Base-by-base conservation (phyloP, 2,888 invertebrate species). In the Patella caerulea region DNA sequence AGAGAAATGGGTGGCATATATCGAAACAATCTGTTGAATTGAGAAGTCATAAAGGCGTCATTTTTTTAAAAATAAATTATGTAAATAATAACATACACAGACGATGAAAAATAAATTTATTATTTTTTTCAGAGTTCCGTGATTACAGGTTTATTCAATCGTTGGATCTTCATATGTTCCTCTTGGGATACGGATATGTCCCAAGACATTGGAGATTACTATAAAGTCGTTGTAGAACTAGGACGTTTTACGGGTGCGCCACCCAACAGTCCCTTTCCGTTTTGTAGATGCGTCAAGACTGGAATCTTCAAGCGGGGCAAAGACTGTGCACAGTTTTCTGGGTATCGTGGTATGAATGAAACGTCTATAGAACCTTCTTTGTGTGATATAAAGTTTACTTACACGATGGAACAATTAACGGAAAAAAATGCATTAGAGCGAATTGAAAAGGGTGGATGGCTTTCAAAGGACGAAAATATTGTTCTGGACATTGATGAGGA, bases 401-500 rank as follows among this genome's bases (percentile, higher is more conserved):
- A 85, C 12, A 78, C 80, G 1, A 72, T 81, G 2, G 84, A 85
- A 76, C 80, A 83, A 59, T 70, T 86, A 9, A 74, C 81, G 17
- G 86, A 87, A 72, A 71, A 74, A 5, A 45, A 76, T 7, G 85
- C 85, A 5, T 19, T 82, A 3, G 29, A 73, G 9, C 79, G 76
- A 54, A 77, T 83, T 12, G 65, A 70, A n/a, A 76, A 73, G 15
- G 65, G 73, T 4, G 77, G 79, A 17, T 81, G 78, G 77, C 59
- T 83, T 15, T 69, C 45, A 0, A 56, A 76, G 53, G 59, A 55
- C 11, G 81, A 83, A 24, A 79, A 80, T 11, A 77, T 85, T 7
- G 73, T 87, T 19, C 74, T 87, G 12, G 87, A 87, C 73, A 83
- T 87, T 15, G 87, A 87, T 65, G 86, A 87, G 56, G 86, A 87